Conservation (phyloP, 2,797 vertebrate genomes). For the Triplophysa bombifrons region DNA sequence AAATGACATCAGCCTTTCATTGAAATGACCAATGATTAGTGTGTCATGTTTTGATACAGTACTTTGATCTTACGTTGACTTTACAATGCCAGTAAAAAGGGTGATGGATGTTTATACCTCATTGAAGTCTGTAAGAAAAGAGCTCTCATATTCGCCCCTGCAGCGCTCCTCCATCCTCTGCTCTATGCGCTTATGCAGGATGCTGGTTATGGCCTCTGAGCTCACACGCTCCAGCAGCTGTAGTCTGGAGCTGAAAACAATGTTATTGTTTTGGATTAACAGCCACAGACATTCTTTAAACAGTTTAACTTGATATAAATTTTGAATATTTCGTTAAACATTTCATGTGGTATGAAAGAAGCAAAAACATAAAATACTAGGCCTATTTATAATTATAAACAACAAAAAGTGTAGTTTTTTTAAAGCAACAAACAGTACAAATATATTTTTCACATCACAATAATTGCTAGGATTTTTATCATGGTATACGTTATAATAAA, state of each 20-base stretch:
- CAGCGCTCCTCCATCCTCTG: slow-evolving; percentile 93
- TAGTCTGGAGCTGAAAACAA: slow-evolving; percentile 79
- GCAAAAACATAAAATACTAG: too few species aligned
- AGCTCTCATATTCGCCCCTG: slow-evolving; percentile 91
- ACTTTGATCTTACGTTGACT: too few species aligned
- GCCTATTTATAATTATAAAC: too few species aligned
- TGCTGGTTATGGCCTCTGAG: slow-evolving; percentile 89
- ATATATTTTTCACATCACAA: too few species aligned
- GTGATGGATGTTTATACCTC: slow-evolving; percentile 73
- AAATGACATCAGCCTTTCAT: neutral
- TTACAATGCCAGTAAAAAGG: neutral
- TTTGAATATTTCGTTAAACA: too few species aligned
- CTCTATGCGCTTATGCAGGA: slow-evolving; percentile 90
- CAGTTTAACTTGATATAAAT: neutral
- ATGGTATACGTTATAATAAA: too few species aligned
- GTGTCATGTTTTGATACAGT: too few species aligned
- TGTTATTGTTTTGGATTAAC: neutral
- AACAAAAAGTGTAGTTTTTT: too few species aligned
- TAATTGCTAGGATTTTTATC: too few species aligned
- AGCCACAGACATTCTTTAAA: neutral
- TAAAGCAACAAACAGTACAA: too few species aligned
- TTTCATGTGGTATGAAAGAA: too few species aligned
- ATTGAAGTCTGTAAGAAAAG: slow-evolving; percentile 91
- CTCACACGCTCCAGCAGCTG: slow-evolving; percentile 92
- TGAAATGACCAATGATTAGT: neutral